These are phyloP conservation scores for Salvator merianae DNA, from an alignment of 2,113 vertebrate species.

Conservation along the genomic window DNA sequence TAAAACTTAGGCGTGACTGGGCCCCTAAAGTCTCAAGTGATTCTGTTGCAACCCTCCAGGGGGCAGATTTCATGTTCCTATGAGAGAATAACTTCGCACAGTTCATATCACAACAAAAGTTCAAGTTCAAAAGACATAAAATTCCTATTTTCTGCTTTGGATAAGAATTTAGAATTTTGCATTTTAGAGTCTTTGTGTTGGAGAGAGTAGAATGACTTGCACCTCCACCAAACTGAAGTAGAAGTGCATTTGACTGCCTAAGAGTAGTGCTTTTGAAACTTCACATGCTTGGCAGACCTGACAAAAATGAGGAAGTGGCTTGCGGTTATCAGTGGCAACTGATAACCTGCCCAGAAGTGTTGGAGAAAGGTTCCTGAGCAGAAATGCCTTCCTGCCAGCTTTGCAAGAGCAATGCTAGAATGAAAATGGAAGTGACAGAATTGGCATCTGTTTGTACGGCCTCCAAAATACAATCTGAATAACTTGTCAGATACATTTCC, in stretches of 20 bases:
- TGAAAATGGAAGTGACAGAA: too few relatives aligned
- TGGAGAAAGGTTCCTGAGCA: not conserved
- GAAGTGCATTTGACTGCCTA: not conserved
- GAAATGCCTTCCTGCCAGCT: too few relatives aligned
- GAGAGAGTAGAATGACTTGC: too few relatives aligned
- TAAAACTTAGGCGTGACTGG: too few relatives aligned
- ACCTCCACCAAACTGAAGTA: not conserved
- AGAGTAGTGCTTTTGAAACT: too few relatives aligned
- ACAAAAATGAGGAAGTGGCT: not conserved
- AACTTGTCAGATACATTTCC: not conserved
- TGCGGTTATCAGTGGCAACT: not conserved
- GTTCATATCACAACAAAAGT: not conserved
- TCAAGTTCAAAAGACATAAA: not conserved
- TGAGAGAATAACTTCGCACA: not conserved
- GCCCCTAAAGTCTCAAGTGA: not conserved
- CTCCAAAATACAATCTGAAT: too few relatives aligned
- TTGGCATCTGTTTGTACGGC: too few relatives aligned
- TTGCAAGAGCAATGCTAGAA: too few relatives aligned
- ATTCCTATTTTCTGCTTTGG: not conserved
- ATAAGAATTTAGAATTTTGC: not conserved
- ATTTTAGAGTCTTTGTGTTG: too few relatives aligned
- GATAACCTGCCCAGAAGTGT: too few relatives aligned
- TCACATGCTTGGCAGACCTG: not conserved
- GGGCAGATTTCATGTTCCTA: not conserved
- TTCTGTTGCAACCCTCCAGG: not conserved